These are phyloP conservation scores for Cataglyphis altisquamis DNA, from an alignment of 2,888 invertebrate genomes.

Conservation along the genomic window DNA sequence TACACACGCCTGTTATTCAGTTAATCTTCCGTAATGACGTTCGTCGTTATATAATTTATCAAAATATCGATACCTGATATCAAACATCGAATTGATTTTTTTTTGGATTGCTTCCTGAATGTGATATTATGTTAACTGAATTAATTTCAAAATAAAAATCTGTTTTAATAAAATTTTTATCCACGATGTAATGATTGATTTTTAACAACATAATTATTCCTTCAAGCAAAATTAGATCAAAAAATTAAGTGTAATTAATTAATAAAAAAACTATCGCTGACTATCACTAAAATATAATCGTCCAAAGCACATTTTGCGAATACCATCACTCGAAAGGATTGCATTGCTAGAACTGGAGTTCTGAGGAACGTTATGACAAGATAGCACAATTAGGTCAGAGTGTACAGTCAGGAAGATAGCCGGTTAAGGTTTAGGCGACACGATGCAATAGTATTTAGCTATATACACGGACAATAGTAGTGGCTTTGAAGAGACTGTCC, in stretches of 20 bases:
- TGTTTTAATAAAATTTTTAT: background rate
- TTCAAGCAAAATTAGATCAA: background rate
- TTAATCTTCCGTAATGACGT: slow-evolving; percentile 46
- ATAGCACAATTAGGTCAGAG: slow-evolving; percentile 76
- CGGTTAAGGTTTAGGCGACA: slow-evolving; percentile 64
- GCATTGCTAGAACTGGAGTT: slow-evolving; percentile 17
- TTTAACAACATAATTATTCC: background rate
- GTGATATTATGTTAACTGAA: background rate
- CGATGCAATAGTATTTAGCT: slow-evolving; percentile 68
- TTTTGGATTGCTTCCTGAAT: background rate
- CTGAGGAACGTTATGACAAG: slow-evolving; percentile 61
- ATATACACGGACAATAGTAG: slow-evolving; percentile 66
- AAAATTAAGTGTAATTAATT: background rate
- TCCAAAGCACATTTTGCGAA: slow-evolving; percentile 12
- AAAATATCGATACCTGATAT: slow-evolving; percentile 28
- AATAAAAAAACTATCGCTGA: background rate
- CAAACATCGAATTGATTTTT: slow-evolving; percentile 2
- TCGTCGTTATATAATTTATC: slow-evolving; percentile 36
- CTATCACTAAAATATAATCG: background rate
- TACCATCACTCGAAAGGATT: slow-evolving; percentile 60
- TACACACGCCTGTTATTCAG: slow-evolving; percentile 48
- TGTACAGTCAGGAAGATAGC: slow-evolving; percentile 75
- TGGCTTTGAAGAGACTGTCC: slow-evolving; percentile 65
- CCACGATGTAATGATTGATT: background rate
- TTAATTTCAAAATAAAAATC: background rate